These are phyloP conservation scores for Spatula clypeata DNA, from an alignment of 2,797 vertebrate species.

Conservation along the genomic window DNA sequence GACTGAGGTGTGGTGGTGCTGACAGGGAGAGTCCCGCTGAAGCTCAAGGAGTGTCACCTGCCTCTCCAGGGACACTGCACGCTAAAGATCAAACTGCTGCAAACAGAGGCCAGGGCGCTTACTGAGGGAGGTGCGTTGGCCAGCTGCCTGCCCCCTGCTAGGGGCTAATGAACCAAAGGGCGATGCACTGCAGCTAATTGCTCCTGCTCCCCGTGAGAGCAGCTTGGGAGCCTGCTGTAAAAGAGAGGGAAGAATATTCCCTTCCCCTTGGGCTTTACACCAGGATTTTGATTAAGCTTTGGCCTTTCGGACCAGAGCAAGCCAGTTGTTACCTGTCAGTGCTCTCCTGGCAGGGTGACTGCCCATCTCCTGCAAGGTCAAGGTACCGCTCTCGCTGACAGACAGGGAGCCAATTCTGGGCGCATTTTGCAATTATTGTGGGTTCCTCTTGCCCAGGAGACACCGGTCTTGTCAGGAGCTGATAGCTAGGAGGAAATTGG, in stretches of 20 bases:
- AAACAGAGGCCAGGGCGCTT: fast-evolving
- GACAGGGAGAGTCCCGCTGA: fast-evolving
- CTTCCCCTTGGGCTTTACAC: not conserved
- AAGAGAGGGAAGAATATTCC: not conserved
- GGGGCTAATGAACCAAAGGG: not conserved
- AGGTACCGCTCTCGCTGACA: not conserved
- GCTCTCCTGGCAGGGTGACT: not conserved
- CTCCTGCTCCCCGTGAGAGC: not conserved
- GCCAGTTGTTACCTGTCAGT: not conserved
- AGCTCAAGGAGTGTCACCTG: not conserved
- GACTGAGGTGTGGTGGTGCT: fast-evolving
- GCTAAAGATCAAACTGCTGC: fast-evolving
- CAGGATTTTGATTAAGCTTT: not conserved
- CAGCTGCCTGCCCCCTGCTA: not conserved
- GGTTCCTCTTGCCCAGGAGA: not conserved
- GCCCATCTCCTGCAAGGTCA: not conserved
- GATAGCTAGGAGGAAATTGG: not conserved
- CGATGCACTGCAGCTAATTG: not conserved
- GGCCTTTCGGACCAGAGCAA: not conserved
- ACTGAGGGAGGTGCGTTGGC: not conserved
- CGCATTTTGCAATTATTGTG: not conserved
- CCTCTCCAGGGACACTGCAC: not conserved
- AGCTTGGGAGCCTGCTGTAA: not conserved
- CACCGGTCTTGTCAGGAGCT: not conserved
- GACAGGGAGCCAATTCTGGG: not conserved